Evolutionary conservation across 2,113 vertebrate species (phyloP), one percentile per base, ranked within the genome.

Genomic region (Syngnathus scovelli): DNA sequence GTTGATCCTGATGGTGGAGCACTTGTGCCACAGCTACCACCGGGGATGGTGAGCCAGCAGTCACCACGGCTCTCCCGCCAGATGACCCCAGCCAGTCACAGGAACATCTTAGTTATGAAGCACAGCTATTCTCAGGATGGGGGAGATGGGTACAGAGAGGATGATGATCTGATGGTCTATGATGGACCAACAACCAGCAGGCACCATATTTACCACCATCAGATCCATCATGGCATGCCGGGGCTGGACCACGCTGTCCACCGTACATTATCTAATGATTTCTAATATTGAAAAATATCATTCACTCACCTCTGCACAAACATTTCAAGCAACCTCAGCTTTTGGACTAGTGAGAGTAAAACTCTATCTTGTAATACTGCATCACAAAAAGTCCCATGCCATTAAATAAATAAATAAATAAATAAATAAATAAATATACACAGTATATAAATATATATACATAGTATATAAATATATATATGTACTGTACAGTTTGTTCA

Each of bases 111-210:
- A 48, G 93, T 98, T 82, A 96, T 98, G 95, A 98, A 96, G 89
- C 96, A 98, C 89, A 98, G 91, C 86, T 98, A 96, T 77, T 95
- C 94, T 8, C 94, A 97, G 70, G 96, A 98, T n/a, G 93, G 91
- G n/a, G 90, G 91, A 0, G 94, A 95, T 13, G 86, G 90, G 61
- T 95, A 94, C 59, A 93, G 95, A 72, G 95, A 96, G 16, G 81
- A 85, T 12, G 86, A 87, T 6, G 79, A 83, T 44, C 59, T 84
- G 52, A 81, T 87, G 89, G 90, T 95, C 8, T 93, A 95, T 74
- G 93, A 94, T 68, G 93, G 94, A 67, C 93, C 92, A 62, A 94
- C 92, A 66, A 96, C 93, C 3, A 97, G 93, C 72, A 82, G 80
- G 49, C 79, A 72, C 54, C 69, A 75, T 60, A 75, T 79, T 71